phyloP scores from a whole-genome alignment of 2,888 invertebrate species.

The Lysandra coridon region DNA sequence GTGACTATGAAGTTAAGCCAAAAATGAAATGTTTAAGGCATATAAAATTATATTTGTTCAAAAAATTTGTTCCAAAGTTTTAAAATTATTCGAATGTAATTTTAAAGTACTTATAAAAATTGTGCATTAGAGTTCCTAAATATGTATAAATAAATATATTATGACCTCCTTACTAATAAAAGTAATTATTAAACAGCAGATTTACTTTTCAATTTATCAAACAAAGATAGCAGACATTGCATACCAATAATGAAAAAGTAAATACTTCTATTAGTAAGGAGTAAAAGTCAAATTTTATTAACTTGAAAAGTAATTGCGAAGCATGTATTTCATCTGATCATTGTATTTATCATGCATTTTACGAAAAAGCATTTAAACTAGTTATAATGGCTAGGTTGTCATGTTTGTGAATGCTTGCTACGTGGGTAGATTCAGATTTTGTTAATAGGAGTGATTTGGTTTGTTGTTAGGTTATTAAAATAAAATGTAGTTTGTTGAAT shows the following conservation, averaged over 20 bases:
- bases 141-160: neutral
- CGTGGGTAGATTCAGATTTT: constrained; percentile 32
- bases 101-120: neutral
- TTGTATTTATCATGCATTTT: constrained; percentile 18
- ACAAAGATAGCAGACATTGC: too few species aligned
- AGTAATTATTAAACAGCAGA: too few species aligned
- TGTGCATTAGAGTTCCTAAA: neutral
- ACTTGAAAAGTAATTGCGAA: neutral
- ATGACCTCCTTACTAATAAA: too few species aligned
- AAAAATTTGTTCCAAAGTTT: neutral
- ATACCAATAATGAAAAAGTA: too few species aligned
- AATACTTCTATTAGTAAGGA: too few species aligned
- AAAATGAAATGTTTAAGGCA: neutral
- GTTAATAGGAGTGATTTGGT: constrained; percentile 39
- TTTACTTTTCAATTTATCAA: too few species aligned
- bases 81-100: neutral
- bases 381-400: constrained; percentile 18
- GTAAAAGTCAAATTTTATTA: neutral
- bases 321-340: constrained; percentile 6
- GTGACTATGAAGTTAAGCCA: neutral
- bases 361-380: constrained; percentile 5
- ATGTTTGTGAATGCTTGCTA: neutral
- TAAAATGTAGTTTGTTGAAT: constrained; percentile 59
- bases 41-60: neutral
- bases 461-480: constrained; percentile 50